Base-by-base conservation (phyloP, 2,797 vertebrate species). In the Dermochelys coriacea region DNA sequence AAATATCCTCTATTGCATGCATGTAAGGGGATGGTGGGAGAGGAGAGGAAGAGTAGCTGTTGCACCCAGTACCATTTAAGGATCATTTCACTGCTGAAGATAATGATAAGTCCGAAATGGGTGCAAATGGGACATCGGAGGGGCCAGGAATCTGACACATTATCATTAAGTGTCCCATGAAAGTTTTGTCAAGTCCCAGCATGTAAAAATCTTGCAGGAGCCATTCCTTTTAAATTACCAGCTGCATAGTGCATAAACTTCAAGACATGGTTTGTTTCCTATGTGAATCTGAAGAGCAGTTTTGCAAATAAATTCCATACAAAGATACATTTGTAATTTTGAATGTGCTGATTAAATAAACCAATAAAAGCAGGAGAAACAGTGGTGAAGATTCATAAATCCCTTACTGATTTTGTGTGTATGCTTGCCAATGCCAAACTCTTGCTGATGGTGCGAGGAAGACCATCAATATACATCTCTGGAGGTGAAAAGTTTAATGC, bases 401-500 rank as follows among this genome's bases (percentile, higher is more conserved):
- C 87, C 92, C 82, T 78, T 25, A n/a, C 74, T 94, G 82, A 75
- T 31, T 94, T 93, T n/a, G 57, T 54, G 71, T 79, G 90, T 84
- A 80, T 85, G 85, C 37, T 96, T 96, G 59, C 84, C 86, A 93
- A 27, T 84, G 87, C 91, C 91, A 96, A 64, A n/a, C 45, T 95
- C 64, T 94, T 93, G 84, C 86, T 94, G 87, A 82, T 81, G 87
- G 85, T 95, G 93, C 96, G 95, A 95, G 92, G 91, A 94, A 87
- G 95, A 82, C 82, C 96, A 93, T 97, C 93, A 96, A 29, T 81
- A 94, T 89, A 55, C 85, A 77, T 81, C 82, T 80, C 90, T 18
- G 49, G 93, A 95, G 90, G 89, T 95, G 94, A 97, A 92, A 61
- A 61, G 85, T 81, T 95, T 95, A 91, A 95, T 88, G 87, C 91